Evolutionary conservation across 1,140 invertebrate species (phyloP), one percentile per base, ranked within the genome.

Genomic region (Bursaphelenchus mucronatus): DNA sequence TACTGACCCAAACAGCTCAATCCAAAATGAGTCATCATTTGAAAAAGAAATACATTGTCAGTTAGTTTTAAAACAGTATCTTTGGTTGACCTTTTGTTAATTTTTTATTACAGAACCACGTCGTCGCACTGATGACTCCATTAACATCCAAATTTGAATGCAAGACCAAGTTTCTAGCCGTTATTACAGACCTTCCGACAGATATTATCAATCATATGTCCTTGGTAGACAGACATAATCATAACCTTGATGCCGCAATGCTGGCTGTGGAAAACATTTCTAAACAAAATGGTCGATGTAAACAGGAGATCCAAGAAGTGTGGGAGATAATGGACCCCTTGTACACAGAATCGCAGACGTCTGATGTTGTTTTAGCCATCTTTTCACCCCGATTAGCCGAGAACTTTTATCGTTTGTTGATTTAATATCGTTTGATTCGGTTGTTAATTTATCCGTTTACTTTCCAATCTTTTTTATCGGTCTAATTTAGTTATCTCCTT

Each of bases 111-210:
- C 19, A 55, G 57, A 59, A 44, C 40, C 19, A 40, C 57, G 39
- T 44, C 15, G 6, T n/a, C 40, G 13, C 57, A 11, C 15, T 59
- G 13, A n/a, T 59, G 57, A 30, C 15, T n/a, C 13, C 13, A 13
- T 3, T 59, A 17, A 13, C 30, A 11, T 44, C 41, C 17, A 39
- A 44, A 11, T 59, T 59, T 39, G 45, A 44, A n/a, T 57, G 40
- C 13, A 45, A 39, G 10, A n/a, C 10, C 11, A 39, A 45, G 13
- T 44, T 59, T 3, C 40, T 57, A n/a, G 57, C 57, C 11, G 15
- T 40, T n/a, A 59, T 59, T 13, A 59, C 57, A 13, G 57, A 59
- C 4, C 41, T 59, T 41, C 57, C 57, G 11, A 5, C 30, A n/a
- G 57, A 59, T 17, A 44, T 59, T 7, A n/a, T 59, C 13, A 41